phyloP scores from a whole-genome alignment of 2,888 invertebrate genomes.

The Lydus trimaculatus region DNA sequence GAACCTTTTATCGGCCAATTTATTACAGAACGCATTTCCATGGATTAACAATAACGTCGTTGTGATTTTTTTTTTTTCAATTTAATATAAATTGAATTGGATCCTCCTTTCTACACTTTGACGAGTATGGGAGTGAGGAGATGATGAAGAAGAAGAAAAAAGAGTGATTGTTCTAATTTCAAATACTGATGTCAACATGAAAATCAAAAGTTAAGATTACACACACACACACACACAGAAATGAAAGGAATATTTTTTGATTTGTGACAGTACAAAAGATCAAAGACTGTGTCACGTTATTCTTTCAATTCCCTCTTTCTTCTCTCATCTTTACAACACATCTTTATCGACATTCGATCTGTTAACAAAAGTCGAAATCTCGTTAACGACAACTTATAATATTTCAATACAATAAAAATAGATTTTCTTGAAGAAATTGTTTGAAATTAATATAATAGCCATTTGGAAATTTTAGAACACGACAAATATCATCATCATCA shows the following conservation, averaged over 20 bases:
- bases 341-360: constrained; percentile 46
- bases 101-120: neutral
- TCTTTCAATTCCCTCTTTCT: constrained; percentile 26
- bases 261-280: constrained; percentile 33
- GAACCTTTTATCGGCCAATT: constrained; percentile 58
- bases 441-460: neutral
- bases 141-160: neutral
- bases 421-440: neutral
- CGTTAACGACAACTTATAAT: constrained; percentile 19
- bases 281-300: constrained; percentile 43
- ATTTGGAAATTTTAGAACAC: constrained; percentile 3
- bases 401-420: constrained; percentile 8
- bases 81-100: neutral
- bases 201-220: neutral
- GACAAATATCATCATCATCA: neutral
- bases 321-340: constrained; percentile 21
- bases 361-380: constrained; percentile 36
- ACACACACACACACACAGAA: no score
- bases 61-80: constrained; percentile 36
- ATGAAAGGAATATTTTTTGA: constrained; percentile 30
- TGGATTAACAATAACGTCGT: constrained; percentile 42
- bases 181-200: neutral
- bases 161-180: neutral
- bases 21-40: constrained; percentile 49
- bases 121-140: no score